phyloP scores from a whole-genome alignment of 1,140 invertebrate species.

The Papilio dardanus region DNA sequence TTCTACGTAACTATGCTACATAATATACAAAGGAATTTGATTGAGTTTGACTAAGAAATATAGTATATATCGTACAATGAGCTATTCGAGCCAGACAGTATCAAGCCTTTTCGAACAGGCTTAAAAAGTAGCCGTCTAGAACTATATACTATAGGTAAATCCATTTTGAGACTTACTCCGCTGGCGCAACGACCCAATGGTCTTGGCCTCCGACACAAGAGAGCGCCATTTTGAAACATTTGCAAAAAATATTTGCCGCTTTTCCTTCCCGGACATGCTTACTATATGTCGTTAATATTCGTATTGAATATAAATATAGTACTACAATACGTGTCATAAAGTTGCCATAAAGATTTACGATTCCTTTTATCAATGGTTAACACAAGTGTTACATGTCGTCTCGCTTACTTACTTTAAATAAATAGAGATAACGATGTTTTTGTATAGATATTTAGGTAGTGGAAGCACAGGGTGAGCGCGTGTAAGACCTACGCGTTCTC shows the following conservation, averaged over 20 bases:
- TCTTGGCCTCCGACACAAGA: no score
- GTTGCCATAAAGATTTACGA: neutral
- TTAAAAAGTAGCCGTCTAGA: no score
- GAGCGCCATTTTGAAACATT: no score
- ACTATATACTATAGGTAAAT: no score
- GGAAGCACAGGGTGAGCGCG: neutral
- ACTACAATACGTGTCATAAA: neutral
- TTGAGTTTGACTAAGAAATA: neutral
- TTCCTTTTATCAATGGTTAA: neutral
- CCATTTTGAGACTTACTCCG: no score
- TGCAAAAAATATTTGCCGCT: neutral
- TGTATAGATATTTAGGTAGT: neutral
- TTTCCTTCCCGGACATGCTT: neutral
- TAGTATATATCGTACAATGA: no score
- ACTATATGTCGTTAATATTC: neutral
- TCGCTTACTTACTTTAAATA: neutral
- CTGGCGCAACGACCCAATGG: no score
- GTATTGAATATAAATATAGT: neutral
- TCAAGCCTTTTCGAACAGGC: no score
- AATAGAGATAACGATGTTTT: neutral
- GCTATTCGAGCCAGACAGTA: no score
- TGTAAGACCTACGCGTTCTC: conserved; percentile 7
- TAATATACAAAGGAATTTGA: no score
- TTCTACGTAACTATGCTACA: no score
- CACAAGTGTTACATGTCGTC: neutral